Evolutionary conservation across 1,140 invertebrate genomes (phyloP).

Genomic region (Atta cephalotes): DNA sequence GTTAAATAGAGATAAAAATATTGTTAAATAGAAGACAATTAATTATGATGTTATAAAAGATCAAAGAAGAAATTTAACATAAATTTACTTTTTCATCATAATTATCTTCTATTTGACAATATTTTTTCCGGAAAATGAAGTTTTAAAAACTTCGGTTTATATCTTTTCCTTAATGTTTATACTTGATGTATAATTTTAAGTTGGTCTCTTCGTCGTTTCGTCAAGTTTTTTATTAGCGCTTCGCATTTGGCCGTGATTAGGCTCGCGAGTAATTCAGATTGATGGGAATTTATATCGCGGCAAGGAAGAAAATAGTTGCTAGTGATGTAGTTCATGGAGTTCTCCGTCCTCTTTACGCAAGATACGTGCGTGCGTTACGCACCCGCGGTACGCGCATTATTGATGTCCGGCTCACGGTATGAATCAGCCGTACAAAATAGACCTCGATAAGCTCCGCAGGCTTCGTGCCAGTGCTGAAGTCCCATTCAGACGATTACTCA

Average conservation of each 20-base stretch:
- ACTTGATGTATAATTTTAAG: background rate
- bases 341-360: conserved; percentile 39
- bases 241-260: conserved; percentile 5
- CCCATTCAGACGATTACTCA: conserved; percentile 61
- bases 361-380: conserved; percentile 34
- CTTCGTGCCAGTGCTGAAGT: conserved; percentile 59
- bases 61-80: no score
- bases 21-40: no score
- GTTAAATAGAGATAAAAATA: no score
- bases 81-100: background rate
- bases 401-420: conserved; percentile 63
- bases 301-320: background rate
- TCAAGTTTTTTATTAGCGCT: background rate
- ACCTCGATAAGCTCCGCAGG: conserved; percentile 62
- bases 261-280: conserved; percentile 25
- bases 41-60: no score
- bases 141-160: background rate
- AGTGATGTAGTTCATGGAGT: background rate
- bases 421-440: conserved; percentile 74
- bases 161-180: background rate
- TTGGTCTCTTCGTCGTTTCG: background rate
- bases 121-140: background rate
- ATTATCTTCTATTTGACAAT: background rate
- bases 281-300: background rate
- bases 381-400: conserved; percentile 63